Percentiles rank a stretch among this genome's conserved stretches.
These are phyloP conservation scores for Mesocricetus auratus DNA, from an alignment of 2,113 vertebrate genomes.

Conservation along the genomic window DNA sequence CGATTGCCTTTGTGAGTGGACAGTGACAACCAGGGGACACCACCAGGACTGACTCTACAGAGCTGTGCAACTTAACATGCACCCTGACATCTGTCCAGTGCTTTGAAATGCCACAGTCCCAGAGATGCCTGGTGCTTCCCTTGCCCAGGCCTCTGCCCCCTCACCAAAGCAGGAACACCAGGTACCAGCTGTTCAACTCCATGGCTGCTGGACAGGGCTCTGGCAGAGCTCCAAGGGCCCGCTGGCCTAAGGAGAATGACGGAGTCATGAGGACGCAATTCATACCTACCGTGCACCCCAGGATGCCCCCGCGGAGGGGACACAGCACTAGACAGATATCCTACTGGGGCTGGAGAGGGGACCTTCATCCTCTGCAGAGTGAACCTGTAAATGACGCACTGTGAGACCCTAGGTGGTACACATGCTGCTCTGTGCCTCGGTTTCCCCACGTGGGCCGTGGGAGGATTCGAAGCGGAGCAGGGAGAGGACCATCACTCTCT, in stretches of 20 bases:
- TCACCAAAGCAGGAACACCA: background rate
- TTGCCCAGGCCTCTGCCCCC: background rate
- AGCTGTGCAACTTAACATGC: background rate
- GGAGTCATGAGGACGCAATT: background rate
- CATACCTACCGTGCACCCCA: rapidly evolving
- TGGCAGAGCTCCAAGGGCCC: too few relatives aligned
- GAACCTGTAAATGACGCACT: background rate
- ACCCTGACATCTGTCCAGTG: background rate
- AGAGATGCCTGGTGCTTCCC: background rate
- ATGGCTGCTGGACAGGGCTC: background rate
- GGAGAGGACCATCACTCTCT: background rate
- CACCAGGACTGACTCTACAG: background rate
- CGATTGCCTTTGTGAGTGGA: rapidly evolving
- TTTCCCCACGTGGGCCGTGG: slow-evolving; percentile 24
- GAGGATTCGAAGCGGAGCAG: background rate
- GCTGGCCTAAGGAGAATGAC: background rate
- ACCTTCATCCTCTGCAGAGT: background rate
- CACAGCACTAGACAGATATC: rapidly evolving
- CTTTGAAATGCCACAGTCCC: background rate
- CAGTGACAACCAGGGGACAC: background rate
- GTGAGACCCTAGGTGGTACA: background rate
- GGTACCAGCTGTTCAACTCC: too few relatives aligned
- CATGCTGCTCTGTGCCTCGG: background rate
- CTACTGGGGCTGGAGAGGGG: background rate
- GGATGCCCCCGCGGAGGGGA: background rate